Evolutionary conservation across 1,140 invertebrate genomes (phyloP), one percentile per base, ranked within the genome.

Genomic region (Agrilus planipennis): DNA sequence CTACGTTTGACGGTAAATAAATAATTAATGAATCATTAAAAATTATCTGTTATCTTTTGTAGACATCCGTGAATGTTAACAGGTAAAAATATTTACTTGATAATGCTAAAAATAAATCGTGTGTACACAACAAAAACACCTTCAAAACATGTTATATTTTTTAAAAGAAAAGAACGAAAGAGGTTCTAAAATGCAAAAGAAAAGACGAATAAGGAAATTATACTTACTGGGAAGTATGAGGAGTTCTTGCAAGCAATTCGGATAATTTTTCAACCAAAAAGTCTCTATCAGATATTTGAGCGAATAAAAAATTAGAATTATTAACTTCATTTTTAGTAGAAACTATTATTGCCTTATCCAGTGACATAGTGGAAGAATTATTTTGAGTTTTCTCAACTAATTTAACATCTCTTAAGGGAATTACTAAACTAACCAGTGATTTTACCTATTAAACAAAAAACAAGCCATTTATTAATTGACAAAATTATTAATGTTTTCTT

Each of bases 241-340:
- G n/a, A n/a, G 42, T 44, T 19, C 30, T 54, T 4, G 57, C 36
- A 27, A 62, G 31, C 16, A 95, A 70, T 60, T 94, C 89, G 0
- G 83, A 85, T 41, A 96, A 80, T 64, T 93, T 95, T 52, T 83
- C 75, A 11, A 94, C 76, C 1, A 97, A 72, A 62, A 94, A 87
- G 55, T 92, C 81, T 43, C 89, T 68, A 59, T 95, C 91, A 21
- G 78, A 72, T 50, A 95, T 81, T 58, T 90, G 80, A 16, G 85
- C 80, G 65, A 96, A 93, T 22, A 94, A 71, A 64, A 94, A 93
- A 55, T 81, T 84, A 19, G 79, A 76, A 64, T 82, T 79, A 36
- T 79, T 72, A 1, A 75, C 68, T 49, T 70, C 69, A 39, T 83
- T 79, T 29, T 77, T 71, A 0, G 86, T 89, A 4, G 84, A 87